A percentile compares a stretch with the other conserved stretches of the same genome.
Evolutionary conservation across 2,888 invertebrate species (phyloP).

Genomic region (Limnephilus rhombicus): DNA sequence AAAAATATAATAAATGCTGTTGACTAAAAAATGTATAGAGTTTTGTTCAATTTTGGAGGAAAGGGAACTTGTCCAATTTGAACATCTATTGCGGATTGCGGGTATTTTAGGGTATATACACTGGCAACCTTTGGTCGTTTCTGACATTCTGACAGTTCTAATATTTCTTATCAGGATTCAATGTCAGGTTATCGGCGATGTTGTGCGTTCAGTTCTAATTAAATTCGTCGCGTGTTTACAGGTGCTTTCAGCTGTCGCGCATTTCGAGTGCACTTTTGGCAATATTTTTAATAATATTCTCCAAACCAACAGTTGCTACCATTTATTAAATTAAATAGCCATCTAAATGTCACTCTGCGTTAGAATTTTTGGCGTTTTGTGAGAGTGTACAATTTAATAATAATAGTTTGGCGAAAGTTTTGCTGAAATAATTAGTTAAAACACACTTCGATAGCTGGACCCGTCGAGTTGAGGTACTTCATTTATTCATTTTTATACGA

Average conservation of each 20-base stretch:
- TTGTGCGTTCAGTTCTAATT: neutral
- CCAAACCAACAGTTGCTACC: neutral
- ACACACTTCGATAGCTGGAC: neutral
- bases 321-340: neutral
- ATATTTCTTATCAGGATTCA: neutral
- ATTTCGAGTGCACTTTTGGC: conserved; percentile 14
- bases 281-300: conserved; percentile 13
- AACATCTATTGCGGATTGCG: no score
- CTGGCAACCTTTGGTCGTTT: no score
- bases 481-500: neutral
- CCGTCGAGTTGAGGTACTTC: neutral
- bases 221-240: neutral
- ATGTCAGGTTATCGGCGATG: neutral
- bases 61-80: no score
- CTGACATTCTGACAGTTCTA: neutral
- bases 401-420: neutral
- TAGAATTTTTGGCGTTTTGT: neutral
- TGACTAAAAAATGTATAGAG: no score
- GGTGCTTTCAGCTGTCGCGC: neutral
- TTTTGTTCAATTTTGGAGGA: no score
- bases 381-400: neutral
- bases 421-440: neutral
- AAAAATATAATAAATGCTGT: no score
- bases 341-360: neutral
- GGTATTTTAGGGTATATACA: no score